Base-by-base conservation (phyloP, 2,113 vertebrate species). In the Dendrocopos noguchii region DNA sequence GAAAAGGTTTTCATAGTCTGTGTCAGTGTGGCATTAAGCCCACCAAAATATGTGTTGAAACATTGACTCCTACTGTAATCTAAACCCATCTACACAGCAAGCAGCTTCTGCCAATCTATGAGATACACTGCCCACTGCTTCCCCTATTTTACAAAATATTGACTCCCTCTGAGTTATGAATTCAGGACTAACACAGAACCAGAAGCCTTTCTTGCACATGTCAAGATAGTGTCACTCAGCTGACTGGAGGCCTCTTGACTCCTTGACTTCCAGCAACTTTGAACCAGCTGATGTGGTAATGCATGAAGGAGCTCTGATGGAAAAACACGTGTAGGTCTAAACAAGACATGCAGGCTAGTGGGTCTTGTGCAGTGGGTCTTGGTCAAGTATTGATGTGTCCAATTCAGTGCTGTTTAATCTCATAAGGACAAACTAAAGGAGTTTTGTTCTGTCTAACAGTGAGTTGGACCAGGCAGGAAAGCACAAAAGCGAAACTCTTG, bases 321-420 rank as follows among this genome's bases (percentile, higher is more conserved):
- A 70, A 82, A 89, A 84, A 66, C 55, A 24, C 0, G 0, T n/a
- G 63, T 65, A 76, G 39, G 16, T 76, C 61, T 61, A 56, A 72
- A 57, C 36, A 21, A 84, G 25, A 65, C n/a, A n/a, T 0, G 2
- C 8, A 57, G 50, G 25, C 1, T 1, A 36, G 55, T 44, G 42
- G 42, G 31, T n/a, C 42, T 80, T n/a, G 55, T 0, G 0, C 55
- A 50, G 34, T 6, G 18, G 3, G 50, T 70, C 66, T 44, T 36
- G 28, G 63, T 52, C n/a, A 56, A 34, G 24, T 6, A 73, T 29
- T 28, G 6, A 27, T 46, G 28, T 12, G 31, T 61, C 29, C 34
- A 47, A 29, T 8, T 36, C 10, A 50, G 4, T 4, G 16, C 42
- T 85, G 46, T 10, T 66, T 24, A 66, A 85, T 31, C 61, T 21